These are phyloP conservation scores for Neotoxoptera formosana DNA, from an alignment of 1,140 invertebrate genomes.

Conservation along the genomic window DNA sequence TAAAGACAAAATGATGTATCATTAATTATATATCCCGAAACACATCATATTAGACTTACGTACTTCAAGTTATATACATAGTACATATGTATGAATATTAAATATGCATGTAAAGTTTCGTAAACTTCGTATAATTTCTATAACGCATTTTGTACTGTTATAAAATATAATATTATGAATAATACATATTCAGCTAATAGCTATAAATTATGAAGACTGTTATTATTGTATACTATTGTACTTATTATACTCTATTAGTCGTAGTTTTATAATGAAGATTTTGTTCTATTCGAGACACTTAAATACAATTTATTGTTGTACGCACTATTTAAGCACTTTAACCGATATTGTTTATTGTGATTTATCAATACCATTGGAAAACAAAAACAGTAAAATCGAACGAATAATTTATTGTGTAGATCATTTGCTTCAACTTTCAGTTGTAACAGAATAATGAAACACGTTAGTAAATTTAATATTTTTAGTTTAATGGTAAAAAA, in stretches of 20 bases:
- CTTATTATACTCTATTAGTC: not conserved
- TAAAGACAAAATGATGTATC: not conserved
- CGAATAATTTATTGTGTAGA: not conserved
- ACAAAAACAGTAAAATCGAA: constrained; percentile 1
- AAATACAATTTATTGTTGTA: not conserved
- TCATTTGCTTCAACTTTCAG: not conserved
- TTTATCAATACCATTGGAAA: not conserved
- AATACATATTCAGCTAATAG: constrained; percentile 7
- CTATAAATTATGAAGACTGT: not conserved
- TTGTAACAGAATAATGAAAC: not conserved
- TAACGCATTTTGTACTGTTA: not conserved
- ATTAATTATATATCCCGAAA: not conserved
- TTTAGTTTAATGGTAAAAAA: too few relatives aligned
- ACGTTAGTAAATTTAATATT: not conserved
- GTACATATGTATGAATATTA: not conserved
- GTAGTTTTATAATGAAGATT: not conserved
- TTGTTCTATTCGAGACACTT: not conserved
- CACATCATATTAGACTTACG: not conserved
- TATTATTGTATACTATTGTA: not conserved
- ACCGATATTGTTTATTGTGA: not conserved
- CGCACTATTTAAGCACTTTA: not conserved
- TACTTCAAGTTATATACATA: not conserved
- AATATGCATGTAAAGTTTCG: not conserved
- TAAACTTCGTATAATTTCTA: not conserved
- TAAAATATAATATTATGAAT: constrained; percentile 2